Evolutionary conservation across 2,113 vertebrate species (phyloP).

Genomic region (Carassius auratus): DNA sequence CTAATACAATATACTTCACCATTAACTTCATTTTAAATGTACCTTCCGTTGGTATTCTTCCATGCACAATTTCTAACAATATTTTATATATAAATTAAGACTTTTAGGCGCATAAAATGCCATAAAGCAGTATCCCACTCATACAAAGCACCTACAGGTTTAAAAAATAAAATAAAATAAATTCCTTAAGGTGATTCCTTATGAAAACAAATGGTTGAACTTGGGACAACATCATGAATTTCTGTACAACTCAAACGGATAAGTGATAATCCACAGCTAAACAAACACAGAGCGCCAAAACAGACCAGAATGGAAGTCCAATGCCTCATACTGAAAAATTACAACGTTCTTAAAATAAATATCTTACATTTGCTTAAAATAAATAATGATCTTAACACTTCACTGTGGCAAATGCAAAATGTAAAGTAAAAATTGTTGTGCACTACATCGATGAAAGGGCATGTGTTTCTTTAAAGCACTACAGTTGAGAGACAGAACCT

Average conservation of each 20-base stretch:
- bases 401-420: constrained; percentile 91
- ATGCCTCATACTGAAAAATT: constrained; percentile 79
- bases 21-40: constrained; percentile 87
- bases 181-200: constrained; percentile 60
- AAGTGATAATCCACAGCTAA: constrained; percentile 76
- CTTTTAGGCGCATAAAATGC: constrained; percentile 87
- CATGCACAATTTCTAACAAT: constrained; percentile 90
- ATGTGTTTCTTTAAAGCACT: constrained; percentile 82
- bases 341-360: constrained; percentile 79
- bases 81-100: constrained; percentile 86
- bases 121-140: constrained; percentile 82
- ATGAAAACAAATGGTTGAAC: constrained; percentile 59
- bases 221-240: constrained; percentile 77
- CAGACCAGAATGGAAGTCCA: constrained; percentile 83
- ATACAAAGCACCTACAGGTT: constrained; percentile 84
- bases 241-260: constrained; percentile 71
- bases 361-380: constrained; percentile 93
- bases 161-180: constrained; percentile 36
- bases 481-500: constrained; percentile 88
- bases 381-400: constrained; percentile 99
- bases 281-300: constrained; percentile 78
- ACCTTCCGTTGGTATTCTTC: constrained; percentile 85
- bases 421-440: constrained; percentile 64
- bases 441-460: constrained; percentile 65
- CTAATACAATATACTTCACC: constrained; percentile 84